These are phyloP conservation scores for Drosophila arizonae DNA, from an alignment of 1,140 invertebrate species.

Conservation along the genomic window DNA sequence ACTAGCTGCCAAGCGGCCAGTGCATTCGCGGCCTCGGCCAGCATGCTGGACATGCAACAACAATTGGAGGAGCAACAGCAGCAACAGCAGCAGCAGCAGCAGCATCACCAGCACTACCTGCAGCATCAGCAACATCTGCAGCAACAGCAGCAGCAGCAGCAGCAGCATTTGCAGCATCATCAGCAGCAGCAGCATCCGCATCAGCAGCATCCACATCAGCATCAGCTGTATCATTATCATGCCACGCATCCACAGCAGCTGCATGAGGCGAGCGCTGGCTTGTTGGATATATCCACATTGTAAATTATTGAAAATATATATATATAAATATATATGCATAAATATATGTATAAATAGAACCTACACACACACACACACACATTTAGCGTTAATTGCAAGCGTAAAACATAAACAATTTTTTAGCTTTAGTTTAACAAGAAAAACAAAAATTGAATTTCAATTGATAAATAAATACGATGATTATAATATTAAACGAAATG, in stretches of 20 bases:
- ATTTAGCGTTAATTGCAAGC: conserved; percentile 36
- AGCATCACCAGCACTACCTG: conserved; percentile 42
- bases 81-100: conserved; percentile 50
- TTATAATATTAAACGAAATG: conserved; percentile 30
- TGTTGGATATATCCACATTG: conserved; percentile 82
- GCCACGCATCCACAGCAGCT: conserved; percentile 55
- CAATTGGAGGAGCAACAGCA: conserved; percentile 56
- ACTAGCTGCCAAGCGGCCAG: conserved; percentile 44
- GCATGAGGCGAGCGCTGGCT: conserved; percentile 57
- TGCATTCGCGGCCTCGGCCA: conserved; percentile 56
- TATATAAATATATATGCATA: conserved; percentile 34
- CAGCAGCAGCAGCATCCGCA: conserved; percentile 38
- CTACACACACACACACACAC: conserved; percentile 11
- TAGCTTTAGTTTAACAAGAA: conserved; percentile 71
- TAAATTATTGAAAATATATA: conserved; percentile 81
- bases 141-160: conserved; percentile 49
- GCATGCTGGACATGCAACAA: conserved; percentile 76
- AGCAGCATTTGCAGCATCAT: conserved; percentile 34
- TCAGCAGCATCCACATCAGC: conserved; percentile 54
- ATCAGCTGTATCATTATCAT: conserved; percentile 64
- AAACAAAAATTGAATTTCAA: conserved; percentile 45
- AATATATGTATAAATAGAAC: conserved; percentile 34
- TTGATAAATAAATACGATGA: conserved; percentile 41
- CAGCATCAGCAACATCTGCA: conserved; percentile 50
- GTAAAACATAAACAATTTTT: conserved; percentile 49